phyloP scores from a whole-genome alignment of 2,888 invertebrate species.

The Drosophila hamatofila region DNA sequence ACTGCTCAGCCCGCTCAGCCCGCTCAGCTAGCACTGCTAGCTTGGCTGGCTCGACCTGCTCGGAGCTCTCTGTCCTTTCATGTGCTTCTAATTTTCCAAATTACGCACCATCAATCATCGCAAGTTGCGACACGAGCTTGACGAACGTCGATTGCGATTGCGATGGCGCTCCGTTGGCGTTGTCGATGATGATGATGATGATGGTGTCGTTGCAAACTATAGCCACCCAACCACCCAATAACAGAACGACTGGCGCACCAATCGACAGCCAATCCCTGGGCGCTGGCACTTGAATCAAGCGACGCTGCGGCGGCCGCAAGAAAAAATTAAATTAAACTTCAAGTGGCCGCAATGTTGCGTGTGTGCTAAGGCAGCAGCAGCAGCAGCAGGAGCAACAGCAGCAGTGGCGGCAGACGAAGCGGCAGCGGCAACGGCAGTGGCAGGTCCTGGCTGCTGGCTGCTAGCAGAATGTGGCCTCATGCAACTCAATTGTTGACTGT shows the following conservation, averaged over 20 bases:
- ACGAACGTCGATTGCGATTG: constrained; percentile 68
- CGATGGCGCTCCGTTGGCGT: constrained; percentile 38
- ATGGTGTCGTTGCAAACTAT: constrained; percentile 55
- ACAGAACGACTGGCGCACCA: constrained; percentile 36
- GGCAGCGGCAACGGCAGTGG: constrained; percentile 13
- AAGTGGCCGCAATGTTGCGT: constrained; percentile 76
- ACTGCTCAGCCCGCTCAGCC: background rate
- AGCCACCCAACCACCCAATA: constrained; percentile 24
- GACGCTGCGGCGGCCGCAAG: constrained; percentile 74
- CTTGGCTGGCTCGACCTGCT: background rate
- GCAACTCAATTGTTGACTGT: constrained; percentile 46
- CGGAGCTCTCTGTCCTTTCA: constrained; percentile 33
- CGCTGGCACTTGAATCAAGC: constrained; percentile 67
- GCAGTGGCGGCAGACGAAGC: constrained; percentile 22
- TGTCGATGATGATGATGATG: constrained; percentile 9
- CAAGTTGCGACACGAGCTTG: constrained; percentile 71
- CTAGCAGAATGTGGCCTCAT: constrained; percentile 30
- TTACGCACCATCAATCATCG: constrained; percentile 84
- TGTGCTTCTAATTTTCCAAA: constrained; percentile 82
- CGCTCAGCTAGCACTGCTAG: constrained; percentile 3
- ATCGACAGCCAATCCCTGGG: constrained; percentile 70
- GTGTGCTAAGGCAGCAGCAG: constrained; percentile 23
- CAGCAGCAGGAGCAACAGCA: constrained; percentile 1
- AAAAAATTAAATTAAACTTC: constrained; percentile 78
- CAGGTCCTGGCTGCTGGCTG: constrained; percentile 34